Evolutionary conservation across 2,797 vertebrate species (phyloP).

Genomic region (Falco novaeseelandiae): DNA sequence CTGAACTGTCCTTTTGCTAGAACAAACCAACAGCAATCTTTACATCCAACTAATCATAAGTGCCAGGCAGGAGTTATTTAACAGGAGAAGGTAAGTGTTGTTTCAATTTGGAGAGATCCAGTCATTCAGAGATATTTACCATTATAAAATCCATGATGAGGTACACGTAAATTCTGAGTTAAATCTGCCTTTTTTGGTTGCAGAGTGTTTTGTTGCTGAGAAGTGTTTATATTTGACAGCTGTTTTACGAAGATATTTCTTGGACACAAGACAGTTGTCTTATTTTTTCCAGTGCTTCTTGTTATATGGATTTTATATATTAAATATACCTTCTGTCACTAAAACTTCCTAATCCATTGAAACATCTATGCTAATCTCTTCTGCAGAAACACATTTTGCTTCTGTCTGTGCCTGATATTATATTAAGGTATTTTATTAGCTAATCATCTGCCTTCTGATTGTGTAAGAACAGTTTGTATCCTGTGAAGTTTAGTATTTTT

Average conservation of each 20-base stretch:
- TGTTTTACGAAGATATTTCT: not conserved
- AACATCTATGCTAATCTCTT: conserved; percentile 22
- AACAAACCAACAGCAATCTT: not conserved
- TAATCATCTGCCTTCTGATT: not conserved
- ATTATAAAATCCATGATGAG: not conserved
- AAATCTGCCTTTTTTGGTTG: not conserved
- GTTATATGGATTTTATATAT: conserved; percentile 26
- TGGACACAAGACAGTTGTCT: not conserved
- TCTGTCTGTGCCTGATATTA: not conserved
- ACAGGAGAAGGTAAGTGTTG: not conserved
- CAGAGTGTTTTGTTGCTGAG: conserved; percentile 1
- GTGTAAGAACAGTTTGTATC: not conserved
- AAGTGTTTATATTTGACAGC: conserved; percentile 1
- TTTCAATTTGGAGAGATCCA: not conserved
- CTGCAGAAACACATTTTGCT: not conserved
- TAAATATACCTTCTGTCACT: conserved; percentile 29
- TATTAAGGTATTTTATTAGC: conserved; percentile 22
- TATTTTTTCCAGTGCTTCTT: conserved; percentile 13
- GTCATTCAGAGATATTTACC: not conserved
- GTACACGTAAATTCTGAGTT: not conserved
- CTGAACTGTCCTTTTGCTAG: not conserved
- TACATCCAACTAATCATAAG: not conserved
- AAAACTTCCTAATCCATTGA: conserved; percentile 27
- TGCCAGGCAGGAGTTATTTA: not conserved
- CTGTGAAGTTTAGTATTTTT: not conserved